Conservation (phyloP, 2,888 invertebrate genomes). For the Cecidostiba fungosa region DNA sequence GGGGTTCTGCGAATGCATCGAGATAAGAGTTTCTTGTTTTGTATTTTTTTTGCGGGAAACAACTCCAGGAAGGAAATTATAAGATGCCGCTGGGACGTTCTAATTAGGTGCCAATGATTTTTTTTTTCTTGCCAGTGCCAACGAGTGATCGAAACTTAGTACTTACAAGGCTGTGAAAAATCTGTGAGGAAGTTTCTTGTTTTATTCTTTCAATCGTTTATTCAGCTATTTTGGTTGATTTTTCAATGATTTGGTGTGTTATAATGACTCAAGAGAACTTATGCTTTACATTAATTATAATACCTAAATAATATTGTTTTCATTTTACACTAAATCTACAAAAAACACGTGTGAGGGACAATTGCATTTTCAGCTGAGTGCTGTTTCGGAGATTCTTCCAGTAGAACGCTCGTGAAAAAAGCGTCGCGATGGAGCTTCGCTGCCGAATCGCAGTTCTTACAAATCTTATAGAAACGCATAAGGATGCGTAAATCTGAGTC, state of each 20-base stretch:
- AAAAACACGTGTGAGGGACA: slow-evolving; percentile 12
- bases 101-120: slow-evolving; percentile 11
- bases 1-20: slow-evolving; percentile 28
- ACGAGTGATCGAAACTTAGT: slow-evolving; percentile 45
- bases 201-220: slow-evolving; percentile 1
- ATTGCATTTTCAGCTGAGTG: slow-evolving; percentile 32
- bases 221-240: slow-evolving; percentile 22
- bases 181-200: background rate
- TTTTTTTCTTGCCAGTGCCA: slow-evolving; percentile 41
- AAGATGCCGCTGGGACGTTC: background rate
- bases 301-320: slow-evolving; percentile 51
- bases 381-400: slow-evolving; percentile 17
- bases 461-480: slow-evolving; percentile 23
- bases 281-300: slow-evolving; percentile 22
- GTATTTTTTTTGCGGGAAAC: background rate
- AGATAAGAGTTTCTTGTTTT: slow-evolving; percentile 12
- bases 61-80: background rate
- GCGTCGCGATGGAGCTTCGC: background rate
- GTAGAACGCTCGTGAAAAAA: background rate
- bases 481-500: background rate
- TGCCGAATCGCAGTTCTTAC: slow-evolving; percentile 10
- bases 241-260: slow-evolving; percentile 9
- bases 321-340: slow-evolving; percentile 38
- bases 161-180: background rate
- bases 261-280: slow-evolving; percentile 43